phyloP scores from a whole-genome alignment of 2,113 vertebrate species.

The Microcebus tavaratra region DNA sequence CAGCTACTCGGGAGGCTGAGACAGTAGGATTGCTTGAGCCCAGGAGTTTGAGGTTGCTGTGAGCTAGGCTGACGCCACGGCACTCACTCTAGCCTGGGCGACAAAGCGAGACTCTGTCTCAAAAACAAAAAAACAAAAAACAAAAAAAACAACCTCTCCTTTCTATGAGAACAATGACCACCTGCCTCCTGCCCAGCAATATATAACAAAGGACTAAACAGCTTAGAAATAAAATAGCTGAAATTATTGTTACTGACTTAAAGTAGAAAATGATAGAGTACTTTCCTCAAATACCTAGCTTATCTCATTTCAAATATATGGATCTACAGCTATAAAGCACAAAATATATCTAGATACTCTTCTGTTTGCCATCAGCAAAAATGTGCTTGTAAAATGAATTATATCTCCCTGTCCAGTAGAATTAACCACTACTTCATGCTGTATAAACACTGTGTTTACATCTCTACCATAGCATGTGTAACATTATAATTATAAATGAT shows the following conservation, averaged over 20 bases:
- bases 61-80: no score
- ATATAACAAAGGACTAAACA: neutral
- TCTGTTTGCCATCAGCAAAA: constrained; percentile 7
- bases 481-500: neutral
- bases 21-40: no score
- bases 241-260: neutral
- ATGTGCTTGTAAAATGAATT: neutral
- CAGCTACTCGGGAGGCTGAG: no score
- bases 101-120: no score
- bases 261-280: neutral
- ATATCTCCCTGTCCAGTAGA: neutral
- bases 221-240: neutral
- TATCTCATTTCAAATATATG: constrained; percentile 10
- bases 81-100: no score
- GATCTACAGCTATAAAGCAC: neutral
- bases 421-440: neutral
- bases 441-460: neutral
- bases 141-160: neutral
- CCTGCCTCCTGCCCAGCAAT: neutral
- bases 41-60: no score
- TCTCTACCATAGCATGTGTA: neutral
- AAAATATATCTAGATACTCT: neutral
- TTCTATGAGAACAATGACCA: neutral
- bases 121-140: no score
- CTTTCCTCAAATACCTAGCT: neutral